Evolutionary conservation across 2,113 vertebrate genomes (phyloP).

Genomic region (human): DNA sequence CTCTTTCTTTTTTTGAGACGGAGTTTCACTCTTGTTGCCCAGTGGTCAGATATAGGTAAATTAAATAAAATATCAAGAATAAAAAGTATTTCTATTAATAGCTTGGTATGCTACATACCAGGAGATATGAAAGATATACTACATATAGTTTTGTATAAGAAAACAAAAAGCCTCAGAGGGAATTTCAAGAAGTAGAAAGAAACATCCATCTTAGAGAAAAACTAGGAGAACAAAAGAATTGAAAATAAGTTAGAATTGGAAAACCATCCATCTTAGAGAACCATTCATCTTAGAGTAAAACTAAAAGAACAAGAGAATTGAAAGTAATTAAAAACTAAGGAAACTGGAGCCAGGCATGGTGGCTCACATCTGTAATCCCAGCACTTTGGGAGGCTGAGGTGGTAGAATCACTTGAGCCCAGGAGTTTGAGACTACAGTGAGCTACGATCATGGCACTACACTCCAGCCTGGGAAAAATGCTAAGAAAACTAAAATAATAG

Average conservation of each 20-base stretch:
- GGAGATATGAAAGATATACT: not conserved
- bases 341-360: not conserved
- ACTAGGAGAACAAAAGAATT: not conserved
- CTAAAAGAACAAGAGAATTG: not conserved
- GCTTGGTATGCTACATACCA: not conserved
- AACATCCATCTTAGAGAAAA: not conserved
- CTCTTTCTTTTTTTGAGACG: too few relatives aligned
- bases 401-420: not conserved
- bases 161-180: not conserved
- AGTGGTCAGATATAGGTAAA: not conserved
- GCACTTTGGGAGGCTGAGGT: not conserved
- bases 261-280: not conserved
- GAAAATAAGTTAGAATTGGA: not conserved
- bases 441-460: not conserved
- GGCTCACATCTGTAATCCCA: not conserved
- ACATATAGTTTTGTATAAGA: not conserved
- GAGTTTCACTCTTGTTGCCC: too few relatives aligned
- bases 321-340: constrained; percentile 45
- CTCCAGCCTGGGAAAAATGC: not conserved
- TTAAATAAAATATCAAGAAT: too few relatives aligned
- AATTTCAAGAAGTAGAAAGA: not conserved
- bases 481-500: not conserved
- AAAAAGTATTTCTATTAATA: constrained; percentile 17
- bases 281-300: not conserved
- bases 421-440: not conserved